Conservation (phyloP, 1,140 invertebrate species). For the Riptortus pedestris region DNA sequence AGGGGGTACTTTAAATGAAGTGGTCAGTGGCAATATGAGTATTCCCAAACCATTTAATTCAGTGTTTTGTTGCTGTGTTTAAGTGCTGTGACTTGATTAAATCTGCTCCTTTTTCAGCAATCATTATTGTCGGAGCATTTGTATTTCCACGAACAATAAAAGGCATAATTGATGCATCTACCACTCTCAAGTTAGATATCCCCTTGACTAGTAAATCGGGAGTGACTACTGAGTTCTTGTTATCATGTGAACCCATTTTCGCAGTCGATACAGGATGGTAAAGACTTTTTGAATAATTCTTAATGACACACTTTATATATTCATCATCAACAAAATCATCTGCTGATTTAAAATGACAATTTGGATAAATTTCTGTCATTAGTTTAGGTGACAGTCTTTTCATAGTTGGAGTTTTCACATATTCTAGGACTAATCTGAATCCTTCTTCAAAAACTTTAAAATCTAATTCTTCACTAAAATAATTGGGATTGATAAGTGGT, state of each 20-base stretch:
- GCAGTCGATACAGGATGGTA: slow-evolving; percentile 50
- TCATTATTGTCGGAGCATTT: slow-evolving; percentile 45
- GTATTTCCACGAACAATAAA: slow-evolving; percentile 24
- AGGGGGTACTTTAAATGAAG: too few species aligned
- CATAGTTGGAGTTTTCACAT: background rate
- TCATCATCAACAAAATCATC: too few species aligned
- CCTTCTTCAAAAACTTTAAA: background rate
- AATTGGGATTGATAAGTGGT: slow-evolving; percentile 11
- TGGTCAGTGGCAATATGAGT: too few species aligned
- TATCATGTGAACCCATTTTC: slow-evolving; percentile 44
- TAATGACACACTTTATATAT: background rate
- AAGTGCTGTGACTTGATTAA: too few species aligned
- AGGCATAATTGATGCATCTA: slow-evolving; percentile 38
- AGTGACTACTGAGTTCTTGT: slow-evolving; percentile 42
- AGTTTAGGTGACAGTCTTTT: background rate
- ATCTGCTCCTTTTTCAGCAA: slow-evolving; percentile 44
- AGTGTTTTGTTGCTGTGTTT: too few species aligned
- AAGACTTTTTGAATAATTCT: slow-evolving; percentile 40
- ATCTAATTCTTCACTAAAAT: background rate
- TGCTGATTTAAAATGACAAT: slow-evolving; percentile 31
- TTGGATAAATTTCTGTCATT: slow-evolving; percentile 43
- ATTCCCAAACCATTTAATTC: too few species aligned
- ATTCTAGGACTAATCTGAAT: background rate
- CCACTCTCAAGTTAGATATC: slow-evolving; percentile 36
- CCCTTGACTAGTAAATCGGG: slow-evolving; percentile 35